Percentiles rank a stretch among this genome's conserved stretches.
These are phyloP conservation scores for Eupithecia abbreviata DNA, from an alignment of 2,888 invertebrate species.

Conservation along the genomic window DNA sequence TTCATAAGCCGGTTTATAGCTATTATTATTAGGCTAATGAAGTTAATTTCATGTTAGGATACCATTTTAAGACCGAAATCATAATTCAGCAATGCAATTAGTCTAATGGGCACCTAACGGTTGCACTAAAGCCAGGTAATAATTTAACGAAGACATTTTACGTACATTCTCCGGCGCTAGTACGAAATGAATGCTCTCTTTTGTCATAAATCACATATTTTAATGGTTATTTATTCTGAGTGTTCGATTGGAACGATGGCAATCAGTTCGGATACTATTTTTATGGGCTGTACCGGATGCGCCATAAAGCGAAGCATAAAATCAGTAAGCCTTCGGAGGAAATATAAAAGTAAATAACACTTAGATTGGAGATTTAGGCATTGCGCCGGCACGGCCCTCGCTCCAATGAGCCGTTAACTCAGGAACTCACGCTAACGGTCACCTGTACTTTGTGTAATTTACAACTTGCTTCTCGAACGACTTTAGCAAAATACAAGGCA, in stretches of 20 bases:
- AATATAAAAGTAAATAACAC: conserved; percentile 81
- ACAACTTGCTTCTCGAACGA: conserved; percentile 33
- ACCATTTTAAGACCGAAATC: conserved; percentile 32
- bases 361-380: conserved; percentile 73
- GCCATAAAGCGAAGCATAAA: conserved; percentile 79
- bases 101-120: conserved; percentile 43
- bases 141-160: conserved; percentile 45
- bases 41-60: conserved; percentile 33
- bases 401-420: conserved; percentile 61
- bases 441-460: conserved; percentile 59
- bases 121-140: conserved; percentile 46
- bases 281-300: conserved; percentile 77
- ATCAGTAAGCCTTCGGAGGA: conserved; percentile 75
- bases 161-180: conserved; percentile 50
- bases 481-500: conserved; percentile 26
- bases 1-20: conserved; percentile 16
- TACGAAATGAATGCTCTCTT: conserved; percentile 56
- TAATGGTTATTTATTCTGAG: conserved; percentile 75
- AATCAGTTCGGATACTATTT: conserved; percentile 78
- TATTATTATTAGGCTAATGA: conserved; percentile 32
- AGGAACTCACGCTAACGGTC: conserved; percentile 52
- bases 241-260: conserved; percentile 70
- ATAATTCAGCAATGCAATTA: conserved; percentile 42
- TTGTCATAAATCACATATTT: conserved; percentile 67
- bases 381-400: conserved; percentile 53